Conservation (phyloP, 2,797 vertebrate species). For the Lithobates sylvaticus region DNA sequence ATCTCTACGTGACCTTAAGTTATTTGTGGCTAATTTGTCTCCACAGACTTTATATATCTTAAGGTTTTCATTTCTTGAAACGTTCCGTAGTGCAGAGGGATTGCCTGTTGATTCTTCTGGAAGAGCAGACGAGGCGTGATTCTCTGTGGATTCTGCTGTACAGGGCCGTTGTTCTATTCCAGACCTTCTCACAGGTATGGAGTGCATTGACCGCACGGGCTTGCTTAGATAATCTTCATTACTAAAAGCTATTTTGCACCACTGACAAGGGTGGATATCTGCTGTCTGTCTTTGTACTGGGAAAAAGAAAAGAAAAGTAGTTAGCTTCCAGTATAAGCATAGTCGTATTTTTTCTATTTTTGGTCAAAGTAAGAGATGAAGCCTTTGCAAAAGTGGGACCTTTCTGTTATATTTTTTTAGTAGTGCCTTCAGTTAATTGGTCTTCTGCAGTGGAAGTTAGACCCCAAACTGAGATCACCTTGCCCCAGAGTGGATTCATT, state of each 20-base stretch:
- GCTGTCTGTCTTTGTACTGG: background rate
- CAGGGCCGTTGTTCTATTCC: background rate
- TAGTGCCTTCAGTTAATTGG: too few relatives aligned
- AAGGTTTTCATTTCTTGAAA: background rate
- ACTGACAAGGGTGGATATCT: background rate
- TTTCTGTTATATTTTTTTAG: too few relatives aligned
- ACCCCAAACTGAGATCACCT: too few relatives aligned
- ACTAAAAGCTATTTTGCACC: background rate
- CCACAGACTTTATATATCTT: background rate
- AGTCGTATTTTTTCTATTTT: too few relatives aligned
- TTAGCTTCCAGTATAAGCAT: too few relatives aligned
- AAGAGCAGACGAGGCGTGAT: background rate
- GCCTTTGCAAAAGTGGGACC: too few relatives aligned
- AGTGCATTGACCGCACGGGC: background rate
- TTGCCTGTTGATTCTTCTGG: background rate
- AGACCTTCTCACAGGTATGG: background rate
- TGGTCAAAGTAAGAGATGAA: too few relatives aligned
- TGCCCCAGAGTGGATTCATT: too few relatives aligned
- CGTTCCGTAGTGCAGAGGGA: background rate
- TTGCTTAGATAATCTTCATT: background rate
- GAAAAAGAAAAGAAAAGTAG: background rate
- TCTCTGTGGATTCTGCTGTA: background rate
- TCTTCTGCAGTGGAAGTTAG: too few relatives aligned
- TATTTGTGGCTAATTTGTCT: background rate
- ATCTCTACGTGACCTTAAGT: background rate